A percentile compares a stretch with the other conserved stretches of the same genome.
These are phyloP conservation scores for Camponotus floridanus DNA, from an alignment of 1,140 invertebrate genomes.

Conservation along the genomic window DNA sequence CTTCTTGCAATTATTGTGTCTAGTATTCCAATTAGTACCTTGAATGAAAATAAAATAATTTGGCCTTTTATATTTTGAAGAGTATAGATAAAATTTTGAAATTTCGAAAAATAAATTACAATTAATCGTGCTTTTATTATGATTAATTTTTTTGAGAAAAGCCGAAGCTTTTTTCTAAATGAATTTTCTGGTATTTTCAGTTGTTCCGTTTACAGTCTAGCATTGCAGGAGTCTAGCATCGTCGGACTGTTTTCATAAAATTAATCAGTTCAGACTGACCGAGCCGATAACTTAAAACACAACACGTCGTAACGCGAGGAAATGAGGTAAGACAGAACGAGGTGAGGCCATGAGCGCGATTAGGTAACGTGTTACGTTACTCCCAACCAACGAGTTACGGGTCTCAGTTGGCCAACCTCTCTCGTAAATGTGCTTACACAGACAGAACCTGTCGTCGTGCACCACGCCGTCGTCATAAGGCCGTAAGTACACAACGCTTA, in stretches of 20 bases:
- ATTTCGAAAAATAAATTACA: too few relatives aligned
- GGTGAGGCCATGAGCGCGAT: slow-evolving; percentile 65
- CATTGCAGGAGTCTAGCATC: neutral
- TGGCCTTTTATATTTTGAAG: too few relatives aligned
- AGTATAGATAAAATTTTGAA: too few relatives aligned
- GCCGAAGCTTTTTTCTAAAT: neutral
- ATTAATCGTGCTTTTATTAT: neutral
- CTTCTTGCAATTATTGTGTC: slow-evolving; percentile 1
- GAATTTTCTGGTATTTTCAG: neutral
- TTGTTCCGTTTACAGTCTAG: neutral
- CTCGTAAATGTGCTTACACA: slow-evolving; percentile 66
- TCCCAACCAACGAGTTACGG: slow-evolving; percentile 67
- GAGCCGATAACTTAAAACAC: slow-evolving; percentile 42
- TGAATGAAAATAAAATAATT: neutral
- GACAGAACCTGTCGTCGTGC: slow-evolving; percentile 54
- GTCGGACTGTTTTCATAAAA: slow-evolving; percentile 46
- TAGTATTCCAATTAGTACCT: neutral
- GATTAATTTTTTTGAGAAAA: neutral
- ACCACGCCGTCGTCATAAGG: slow-evolving; percentile 22
- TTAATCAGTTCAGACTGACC: slow-evolving; percentile 51
- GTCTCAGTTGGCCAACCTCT: slow-evolving; percentile 65
- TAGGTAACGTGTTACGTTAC: slow-evolving; percentile 77
- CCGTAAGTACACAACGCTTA: slow-evolving; percentile 31
- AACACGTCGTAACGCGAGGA: slow-evolving; percentile 58
- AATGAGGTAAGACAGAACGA: slow-evolving; percentile 61